Conservation (phyloP, 2,888 invertebrate genomes). For the Oegoconia quadripuncta region DNA sequence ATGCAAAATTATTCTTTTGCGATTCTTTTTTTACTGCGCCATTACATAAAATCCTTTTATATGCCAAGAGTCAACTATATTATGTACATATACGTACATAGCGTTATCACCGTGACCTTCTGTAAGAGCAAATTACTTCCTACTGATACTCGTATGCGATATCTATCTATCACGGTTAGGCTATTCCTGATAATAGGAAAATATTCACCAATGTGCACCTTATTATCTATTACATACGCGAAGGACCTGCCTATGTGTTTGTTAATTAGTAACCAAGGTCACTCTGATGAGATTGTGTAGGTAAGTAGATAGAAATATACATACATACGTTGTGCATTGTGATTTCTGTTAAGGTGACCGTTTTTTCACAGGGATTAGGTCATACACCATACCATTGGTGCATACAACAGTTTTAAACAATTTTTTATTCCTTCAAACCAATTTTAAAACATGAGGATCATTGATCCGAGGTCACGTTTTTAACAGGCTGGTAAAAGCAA, state of each 20-base stretch:
- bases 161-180: conserved; percentile 12
- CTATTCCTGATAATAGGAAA: conserved; percentile 20
- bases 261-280: conserved; percentile 11
- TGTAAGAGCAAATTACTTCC: conserved; percentile 71
- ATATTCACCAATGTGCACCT: conserved; percentile 12
- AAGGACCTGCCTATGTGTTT: conserved; percentile 9
- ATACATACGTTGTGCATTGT: too few relatives aligned
- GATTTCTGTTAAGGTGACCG: too few relatives aligned
- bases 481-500: too few relatives aligned
- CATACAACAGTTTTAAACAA: too few relatives aligned
- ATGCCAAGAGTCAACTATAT: conserved; percentile 31
- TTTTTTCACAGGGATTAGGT: too few relatives aligned
- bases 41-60: conserved; percentile 22
- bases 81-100: conserved; percentile 13
- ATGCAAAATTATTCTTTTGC: too few relatives aligned
- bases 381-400: too few relatives aligned
- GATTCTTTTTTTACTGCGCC: background rate
- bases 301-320: too few relatives aligned
- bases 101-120: conserved; percentile 71
- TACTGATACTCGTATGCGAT: conserved; percentile 50
- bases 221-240: conserved; percentile 4
- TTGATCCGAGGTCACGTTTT: too few relatives aligned
- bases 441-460: too few relatives aligned
- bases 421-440: too few relatives aligned
- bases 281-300: too few relatives aligned